phyloP scores from a whole-genome alignment of 2,113 vertebrate genomes.

The Megatriorchis doriae region DNA sequence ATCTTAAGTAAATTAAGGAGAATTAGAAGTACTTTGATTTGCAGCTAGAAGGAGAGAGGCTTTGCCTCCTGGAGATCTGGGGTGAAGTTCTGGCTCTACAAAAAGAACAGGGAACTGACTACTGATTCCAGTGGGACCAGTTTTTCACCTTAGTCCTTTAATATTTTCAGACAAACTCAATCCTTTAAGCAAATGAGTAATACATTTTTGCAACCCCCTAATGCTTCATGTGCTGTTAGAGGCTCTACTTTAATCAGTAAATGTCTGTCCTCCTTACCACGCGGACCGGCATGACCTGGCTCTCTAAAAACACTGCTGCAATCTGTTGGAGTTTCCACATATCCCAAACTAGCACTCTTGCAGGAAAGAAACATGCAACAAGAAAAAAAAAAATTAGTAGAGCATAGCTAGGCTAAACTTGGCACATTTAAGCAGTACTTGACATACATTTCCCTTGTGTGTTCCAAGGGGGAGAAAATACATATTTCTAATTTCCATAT shows the following conservation, averaged over 20 bases:
- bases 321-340: constrained; percentile 23
- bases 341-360: neutral
- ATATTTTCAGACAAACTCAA: neutral
- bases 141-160: neutral
- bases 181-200: constrained; percentile 12
- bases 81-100: neutral
- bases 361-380: neutral
- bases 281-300: constrained; percentile 67
- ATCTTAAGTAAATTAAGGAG: neutral
- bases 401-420: neutral
- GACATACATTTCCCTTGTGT: neutral
- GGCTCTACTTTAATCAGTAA: neutral
- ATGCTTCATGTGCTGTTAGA: neutral
- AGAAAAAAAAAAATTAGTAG: neutral
- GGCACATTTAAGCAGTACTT: neutral
- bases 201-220: neutral
- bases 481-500: neutral
- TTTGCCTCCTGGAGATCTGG: neutral
- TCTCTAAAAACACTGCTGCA: constrained; percentile 73
- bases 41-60: neutral
- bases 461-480: neutral
- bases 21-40: constrained; percentile 24
- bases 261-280: constrained; percentile 28
- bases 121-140: neutral
- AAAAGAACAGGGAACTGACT: neutral